Conservation (phyloP, 2,888 invertebrate species). For the Oscheius sp. region DNA sequence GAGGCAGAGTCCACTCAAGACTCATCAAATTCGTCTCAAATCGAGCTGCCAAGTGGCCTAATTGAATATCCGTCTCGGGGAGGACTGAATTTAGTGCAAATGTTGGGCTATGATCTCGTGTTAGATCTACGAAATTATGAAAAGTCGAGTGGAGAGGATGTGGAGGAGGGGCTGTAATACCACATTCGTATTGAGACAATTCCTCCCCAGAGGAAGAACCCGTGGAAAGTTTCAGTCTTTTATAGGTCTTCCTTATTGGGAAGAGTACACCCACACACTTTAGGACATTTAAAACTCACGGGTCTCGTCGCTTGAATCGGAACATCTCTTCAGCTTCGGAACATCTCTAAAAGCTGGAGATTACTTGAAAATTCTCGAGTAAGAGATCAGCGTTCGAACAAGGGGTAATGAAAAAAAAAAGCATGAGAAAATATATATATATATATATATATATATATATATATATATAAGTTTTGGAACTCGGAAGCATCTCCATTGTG, state of each 20-base stretch:
- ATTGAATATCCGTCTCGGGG: constrained; percentile 21
- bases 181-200: neutral
- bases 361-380: neutral
- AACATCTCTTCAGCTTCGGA: constrained; percentile 8
- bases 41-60: constrained; percentile 4
- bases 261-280: neutral
- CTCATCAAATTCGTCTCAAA: constrained; percentile 8
- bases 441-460: neutral
- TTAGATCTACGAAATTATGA: neutral
- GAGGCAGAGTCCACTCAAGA: neutral
- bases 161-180: constrained; percentile 16
- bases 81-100: neutral
- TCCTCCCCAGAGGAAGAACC: neutral
- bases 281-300: neutral
- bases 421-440: neutral
- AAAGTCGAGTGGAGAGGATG: neutral
- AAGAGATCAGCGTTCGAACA: neutral
- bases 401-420: neutral
- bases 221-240: neutral
- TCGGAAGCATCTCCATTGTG: neutral
- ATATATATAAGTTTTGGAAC: neutral
- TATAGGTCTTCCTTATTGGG: neutral
- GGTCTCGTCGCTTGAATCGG: constrained; percentile 19
- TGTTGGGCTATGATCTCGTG: neutral
- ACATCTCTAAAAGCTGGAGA: neutral